A percentile compares a stretch with the other conserved stretches of the same genome.
These are phyloP conservation scores for Lasioglossum pauxillum DNA, from an alignment of 2,888 invertebrate species.

Conservation along the genomic window DNA sequence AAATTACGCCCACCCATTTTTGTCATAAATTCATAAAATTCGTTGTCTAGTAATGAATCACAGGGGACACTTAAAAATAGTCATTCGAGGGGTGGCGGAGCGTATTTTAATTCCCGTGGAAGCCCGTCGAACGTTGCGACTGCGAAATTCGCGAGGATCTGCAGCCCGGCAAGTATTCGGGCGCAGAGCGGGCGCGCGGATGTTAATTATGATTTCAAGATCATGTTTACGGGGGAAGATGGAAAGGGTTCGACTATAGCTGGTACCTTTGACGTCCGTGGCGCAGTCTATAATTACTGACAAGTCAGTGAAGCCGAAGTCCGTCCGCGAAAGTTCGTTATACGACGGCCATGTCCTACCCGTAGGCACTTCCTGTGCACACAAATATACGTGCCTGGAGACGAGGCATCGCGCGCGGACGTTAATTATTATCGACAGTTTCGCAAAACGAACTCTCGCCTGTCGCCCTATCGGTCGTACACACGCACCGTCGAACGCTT, in stretches of 20 bases:
- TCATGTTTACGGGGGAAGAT: conserved; percentile 1
- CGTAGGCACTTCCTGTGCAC: conserved; percentile 67
- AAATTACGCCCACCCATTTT: no score
- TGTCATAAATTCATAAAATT: no score
- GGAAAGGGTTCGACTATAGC: conserved; percentile 30
- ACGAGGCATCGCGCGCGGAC: conserved; percentile 57
- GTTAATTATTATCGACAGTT: conserved; percentile 75
- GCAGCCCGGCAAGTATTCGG: background rate
- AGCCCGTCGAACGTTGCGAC: background rate
- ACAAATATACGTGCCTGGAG: conserved; percentile 46
- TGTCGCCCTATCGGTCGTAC: conserved; percentile 61
- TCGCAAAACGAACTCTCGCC: conserved; percentile 66
- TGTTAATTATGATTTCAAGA: conserved; percentile 10
- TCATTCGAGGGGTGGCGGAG: background rate
- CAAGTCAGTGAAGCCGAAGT: conserved; percentile 72
- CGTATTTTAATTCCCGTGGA: background rate
- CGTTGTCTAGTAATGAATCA: no score
- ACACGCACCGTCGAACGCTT: conserved; percentile 60
- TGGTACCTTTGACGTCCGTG: conserved; percentile 44
- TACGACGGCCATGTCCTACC: conserved; percentile 64
- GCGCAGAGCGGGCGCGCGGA: background rate
- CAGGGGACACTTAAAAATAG: no score
- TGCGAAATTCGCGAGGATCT: background rate
- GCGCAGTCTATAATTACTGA: conserved; percentile 71
- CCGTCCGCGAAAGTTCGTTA: conserved; percentile 73